Base-by-base conservation (phyloP, 1,140 invertebrate species). In the Hycleus phaleratus region DNA sequence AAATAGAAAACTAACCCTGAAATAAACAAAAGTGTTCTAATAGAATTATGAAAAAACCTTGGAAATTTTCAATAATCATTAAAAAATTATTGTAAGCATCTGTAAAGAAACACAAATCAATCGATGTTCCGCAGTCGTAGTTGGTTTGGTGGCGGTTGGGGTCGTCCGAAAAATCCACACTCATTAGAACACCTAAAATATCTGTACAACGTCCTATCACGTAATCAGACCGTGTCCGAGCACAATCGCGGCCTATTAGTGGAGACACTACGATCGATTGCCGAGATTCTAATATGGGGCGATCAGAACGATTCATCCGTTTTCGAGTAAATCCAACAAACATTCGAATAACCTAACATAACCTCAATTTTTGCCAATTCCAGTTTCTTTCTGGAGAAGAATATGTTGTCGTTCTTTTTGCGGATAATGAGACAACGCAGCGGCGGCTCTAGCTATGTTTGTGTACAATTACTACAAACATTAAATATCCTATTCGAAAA, bases 401-500 rank as follows among this genome's bases (percentile, higher is more conserved):
- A 99, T 70, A 99, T 99, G 97, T 80, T 99, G 11, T 93, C 93
- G 24, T 98, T 97, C 76, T 99, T 99, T 73, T 73, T 98, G 56
- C 86, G 89, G 59, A 98, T 99, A 58, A 94, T 99, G 90, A 86
- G 93, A 68, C 97, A 99, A 73, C 95, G 95, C 75, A 95, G 91
- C 80, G 95, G 95, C 4, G 83, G 83, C 5, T 84, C 82, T 7
- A 91, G 91, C 62, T 98, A 89, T 78, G 95, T 99, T 4, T 98
- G 95, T 81, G 94, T 98, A 47, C 97, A 99, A 73, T 78, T 99
- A 43, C 79, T 99, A 11, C 97, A 99, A 77, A 98, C 96, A 9
- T 78, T 99, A 3, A 99, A 99, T 77, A 99, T 99, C 73, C 77
- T 99, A 42, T 99, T 99, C 84, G 96, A 99, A 79, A 99, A 99